These are phyloP conservation scores for Empidonax traillii DNA, from an alignment of 2,113 vertebrate species.

Conservation along the genomic window DNA sequence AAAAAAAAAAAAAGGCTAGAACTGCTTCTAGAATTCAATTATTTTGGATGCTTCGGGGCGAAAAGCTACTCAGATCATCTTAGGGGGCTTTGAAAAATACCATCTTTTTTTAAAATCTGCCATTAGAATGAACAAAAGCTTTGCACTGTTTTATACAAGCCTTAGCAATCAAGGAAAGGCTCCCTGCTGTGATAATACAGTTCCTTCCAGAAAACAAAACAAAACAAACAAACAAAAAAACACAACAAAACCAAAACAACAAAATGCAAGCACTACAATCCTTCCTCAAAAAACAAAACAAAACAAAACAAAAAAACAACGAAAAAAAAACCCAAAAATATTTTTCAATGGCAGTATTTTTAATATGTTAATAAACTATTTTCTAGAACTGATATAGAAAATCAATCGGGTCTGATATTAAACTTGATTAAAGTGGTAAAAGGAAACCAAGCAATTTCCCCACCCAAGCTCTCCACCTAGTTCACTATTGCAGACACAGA, in stretches of 20 bases:
- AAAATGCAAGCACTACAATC: neutral
- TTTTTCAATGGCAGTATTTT: neutral
- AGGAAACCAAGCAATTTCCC: neutral
- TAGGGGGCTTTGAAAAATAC: neutral
- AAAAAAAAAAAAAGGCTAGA: neutral
- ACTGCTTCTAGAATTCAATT: neutral
- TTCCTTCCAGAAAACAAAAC: neutral
- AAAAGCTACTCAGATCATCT: neutral
- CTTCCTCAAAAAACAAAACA: neutral
- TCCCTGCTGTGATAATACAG: neutral
- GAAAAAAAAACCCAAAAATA: neutral
- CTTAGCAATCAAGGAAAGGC: neutral
- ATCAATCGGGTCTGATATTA: neutral
- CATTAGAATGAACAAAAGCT: neutral
- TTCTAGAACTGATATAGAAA: neutral
- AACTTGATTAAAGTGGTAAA: neutral
- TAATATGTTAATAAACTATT: neutral
- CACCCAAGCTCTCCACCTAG: neutral
- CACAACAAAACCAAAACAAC: neutral
- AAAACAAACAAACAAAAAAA: neutral
- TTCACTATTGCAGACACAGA: neutral
- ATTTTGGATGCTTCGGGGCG: accelerated
- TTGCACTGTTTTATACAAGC: neutral
- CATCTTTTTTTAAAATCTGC: neutral
- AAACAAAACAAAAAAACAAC: too few relatives aligned